These are phyloP conservation scores for Schizotus pectinicornis DNA, from an alignment of 2,888 invertebrate genomes.

Conservation along the genomic window DNA sequence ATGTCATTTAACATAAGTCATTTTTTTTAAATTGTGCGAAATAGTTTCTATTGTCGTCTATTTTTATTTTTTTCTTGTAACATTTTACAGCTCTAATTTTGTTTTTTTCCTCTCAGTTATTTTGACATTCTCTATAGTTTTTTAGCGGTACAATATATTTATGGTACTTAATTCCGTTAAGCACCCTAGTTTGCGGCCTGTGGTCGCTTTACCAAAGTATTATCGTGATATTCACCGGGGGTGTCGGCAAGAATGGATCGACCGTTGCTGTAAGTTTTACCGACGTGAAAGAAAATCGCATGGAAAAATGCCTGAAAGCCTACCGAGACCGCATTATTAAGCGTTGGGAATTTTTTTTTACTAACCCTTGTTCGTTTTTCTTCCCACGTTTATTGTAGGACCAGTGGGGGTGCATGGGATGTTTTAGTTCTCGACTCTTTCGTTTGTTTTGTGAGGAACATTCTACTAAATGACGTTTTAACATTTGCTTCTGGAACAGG, in stretches of 20 bases:
- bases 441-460: slow-evolving; percentile 5
- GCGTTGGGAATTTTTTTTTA: slow-evolving; percentile 11
- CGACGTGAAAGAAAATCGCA: slow-evolving; percentile 13
- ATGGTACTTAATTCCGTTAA: slow-evolving; percentile 78
- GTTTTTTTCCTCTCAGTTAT: slow-evolving; percentile 13
- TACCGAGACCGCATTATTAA: slow-evolving; percentile 15
- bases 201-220: slow-evolving; percentile 76
- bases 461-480: neutral
- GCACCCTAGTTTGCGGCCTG: slow-evolving; percentile 74
- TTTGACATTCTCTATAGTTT: slow-evolving; percentile 48
- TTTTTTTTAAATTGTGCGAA: neutral
- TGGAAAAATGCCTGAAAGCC: slow-evolving; percentile 20
- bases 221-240: slow-evolving; percentile 76
- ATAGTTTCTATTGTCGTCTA: slow-evolving; percentile 3
- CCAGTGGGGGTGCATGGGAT: slow-evolving; percentile 20
- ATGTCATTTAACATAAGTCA: slow-evolving; percentile 3
- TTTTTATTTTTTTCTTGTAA: neutral
- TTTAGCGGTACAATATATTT: slow-evolving; percentile 73
- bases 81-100: slow-evolving; percentile 2
- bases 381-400: slow-evolving; percentile 20
- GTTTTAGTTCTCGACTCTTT: slow-evolving; percentile 13
- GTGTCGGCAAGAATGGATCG: slow-evolving; percentile 96
- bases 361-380: slow-evolving; percentile 19
- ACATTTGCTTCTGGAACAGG: neutral
- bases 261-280: slow-evolving; percentile 88